Percentiles rank a stretch among this genome's conserved stretches.
These are phyloP conservation scores for Laticauda colubrina DNA, from an alignment of 2,113 vertebrate species.

Conservation along the genomic window DNA sequence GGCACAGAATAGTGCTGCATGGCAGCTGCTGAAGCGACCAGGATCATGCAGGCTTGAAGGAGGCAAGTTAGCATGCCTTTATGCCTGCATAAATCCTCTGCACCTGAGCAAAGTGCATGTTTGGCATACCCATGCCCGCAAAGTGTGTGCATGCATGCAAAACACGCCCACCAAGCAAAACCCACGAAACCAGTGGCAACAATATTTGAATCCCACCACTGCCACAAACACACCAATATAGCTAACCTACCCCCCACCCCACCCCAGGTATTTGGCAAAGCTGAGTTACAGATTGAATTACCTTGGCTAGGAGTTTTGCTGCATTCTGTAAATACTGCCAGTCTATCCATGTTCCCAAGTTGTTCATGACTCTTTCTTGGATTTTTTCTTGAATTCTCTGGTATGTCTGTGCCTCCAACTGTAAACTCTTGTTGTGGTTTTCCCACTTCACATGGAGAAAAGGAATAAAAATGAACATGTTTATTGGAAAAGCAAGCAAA, in stretches of 20 bases:
- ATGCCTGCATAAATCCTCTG: no score
- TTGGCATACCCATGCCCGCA: no score
- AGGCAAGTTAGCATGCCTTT: no score
- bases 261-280: neutral
- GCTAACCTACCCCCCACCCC: neutral
- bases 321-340: constrained; percentile 99
- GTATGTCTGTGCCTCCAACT: constrained; percentile 97
- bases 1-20: no score
- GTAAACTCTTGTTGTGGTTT: constrained; percentile 98
- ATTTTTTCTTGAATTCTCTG: constrained; percentile 99
- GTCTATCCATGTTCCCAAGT: constrained; percentile 98
- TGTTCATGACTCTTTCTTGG: constrained; percentile 99
- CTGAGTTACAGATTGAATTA: constrained; percentile 47
- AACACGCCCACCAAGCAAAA: no score
- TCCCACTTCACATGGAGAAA: constrained; percentile 82
- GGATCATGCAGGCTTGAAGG: no score
- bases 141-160: no score
- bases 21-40: no score
- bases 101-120: no score
- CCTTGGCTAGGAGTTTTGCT: constrained; percentile 97
- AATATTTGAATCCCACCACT: no score
- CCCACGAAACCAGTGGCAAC: no score
- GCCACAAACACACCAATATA: neutral
- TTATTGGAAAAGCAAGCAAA: constrained; percentile 45
- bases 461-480: neutral